Evolutionary conservation across 2,797 vertebrate genomes (phyloP).

Genomic region (Amniataba percoides): DNA sequence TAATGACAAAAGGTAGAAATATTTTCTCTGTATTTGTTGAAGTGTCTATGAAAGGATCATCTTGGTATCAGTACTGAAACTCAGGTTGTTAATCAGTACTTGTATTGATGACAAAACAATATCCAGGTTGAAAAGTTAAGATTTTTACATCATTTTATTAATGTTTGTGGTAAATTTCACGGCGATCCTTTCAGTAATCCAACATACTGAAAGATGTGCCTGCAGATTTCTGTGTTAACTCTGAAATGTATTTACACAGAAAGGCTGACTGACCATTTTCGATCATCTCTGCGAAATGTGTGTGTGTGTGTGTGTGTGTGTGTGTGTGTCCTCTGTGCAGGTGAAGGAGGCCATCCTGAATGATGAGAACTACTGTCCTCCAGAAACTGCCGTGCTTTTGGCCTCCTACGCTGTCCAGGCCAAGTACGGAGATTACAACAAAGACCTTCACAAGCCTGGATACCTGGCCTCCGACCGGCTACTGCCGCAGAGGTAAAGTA

Average conservation of each 20-base stretch:
- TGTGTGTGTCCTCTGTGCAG: slow-evolving; percentile 42
- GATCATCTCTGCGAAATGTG: not conserved
- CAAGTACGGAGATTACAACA: slow-evolving; percentile 92
- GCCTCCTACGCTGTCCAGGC: slow-evolving; percentile 95
- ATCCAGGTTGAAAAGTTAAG: not conserved
- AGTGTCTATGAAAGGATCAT: not conserved
- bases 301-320: slow-evolving; percentile 13
- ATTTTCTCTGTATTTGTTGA: not conserved
- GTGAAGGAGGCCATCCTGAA: slow-evolving; percentile 96
- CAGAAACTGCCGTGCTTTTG: slow-evolving; percentile 94
- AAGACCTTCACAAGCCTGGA: slow-evolving; percentile 90
- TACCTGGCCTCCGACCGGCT: slow-evolving; percentile 93
- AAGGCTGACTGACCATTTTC: not conserved
- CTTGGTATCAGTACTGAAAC: slow-evolving; percentile 4
- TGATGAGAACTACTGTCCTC: slow-evolving; percentile 96
- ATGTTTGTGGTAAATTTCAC: not conserved
- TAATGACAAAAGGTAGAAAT: not conserved
- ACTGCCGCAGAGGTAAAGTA: slow-evolving; percentile 90
- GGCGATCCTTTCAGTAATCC: not conserved
- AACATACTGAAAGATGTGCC: not conserved
- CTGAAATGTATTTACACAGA: not conserved
- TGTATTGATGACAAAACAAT: not conserved
- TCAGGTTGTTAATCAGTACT: not conserved
- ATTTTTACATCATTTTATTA: not conserved
- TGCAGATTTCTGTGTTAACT: not conserved